A percentile compares a stretch with the other conserved stretches of the same genome.
These are phyloP conservation scores for Uromys caudimaculatus DNA, from an alignment of 2,797 vertebrate species.

Conservation along the genomic window DNA sequence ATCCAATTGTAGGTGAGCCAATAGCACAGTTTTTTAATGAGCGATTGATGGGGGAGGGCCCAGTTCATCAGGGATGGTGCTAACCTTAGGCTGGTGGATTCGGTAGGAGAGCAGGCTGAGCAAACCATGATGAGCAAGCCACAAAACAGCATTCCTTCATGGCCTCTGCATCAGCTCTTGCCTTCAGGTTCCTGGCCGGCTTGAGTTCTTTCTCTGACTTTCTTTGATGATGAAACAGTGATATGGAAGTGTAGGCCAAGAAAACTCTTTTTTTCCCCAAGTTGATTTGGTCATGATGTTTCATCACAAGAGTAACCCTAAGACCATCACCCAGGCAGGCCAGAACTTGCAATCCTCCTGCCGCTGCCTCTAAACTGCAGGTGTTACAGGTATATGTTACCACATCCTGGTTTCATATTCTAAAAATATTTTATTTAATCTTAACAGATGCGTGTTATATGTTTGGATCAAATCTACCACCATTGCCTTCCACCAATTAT, in stretches of 20 bases:
- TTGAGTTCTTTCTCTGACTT: not conserved
- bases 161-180: not conserved
- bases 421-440: not conserved
- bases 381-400: not conserved
- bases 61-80: not conserved
- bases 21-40: not conserved
- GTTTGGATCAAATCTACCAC: not conserved
- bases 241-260: not conserved
- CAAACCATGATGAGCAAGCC: not conserved
- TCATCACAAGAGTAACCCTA: not conserved
- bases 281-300: not conserved
- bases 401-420: not conserved
- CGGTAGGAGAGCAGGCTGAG: not conserved
- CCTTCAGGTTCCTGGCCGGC: not conserved
- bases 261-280: not conserved
- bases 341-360: not conserved
- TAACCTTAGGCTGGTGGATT: not conserved
- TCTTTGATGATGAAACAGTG: not conserved
- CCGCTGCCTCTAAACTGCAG: not conserved
- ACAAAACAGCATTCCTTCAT: not conserved
- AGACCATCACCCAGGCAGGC: not conserved
- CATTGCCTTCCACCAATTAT: not conserved
- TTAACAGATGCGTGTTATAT: not conserved
- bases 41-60: not conserved
- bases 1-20: not conserved